Base-by-base conservation (phyloP, 2,888 invertebrate species). In the Chalcosyrphus nemorum region DNA sequence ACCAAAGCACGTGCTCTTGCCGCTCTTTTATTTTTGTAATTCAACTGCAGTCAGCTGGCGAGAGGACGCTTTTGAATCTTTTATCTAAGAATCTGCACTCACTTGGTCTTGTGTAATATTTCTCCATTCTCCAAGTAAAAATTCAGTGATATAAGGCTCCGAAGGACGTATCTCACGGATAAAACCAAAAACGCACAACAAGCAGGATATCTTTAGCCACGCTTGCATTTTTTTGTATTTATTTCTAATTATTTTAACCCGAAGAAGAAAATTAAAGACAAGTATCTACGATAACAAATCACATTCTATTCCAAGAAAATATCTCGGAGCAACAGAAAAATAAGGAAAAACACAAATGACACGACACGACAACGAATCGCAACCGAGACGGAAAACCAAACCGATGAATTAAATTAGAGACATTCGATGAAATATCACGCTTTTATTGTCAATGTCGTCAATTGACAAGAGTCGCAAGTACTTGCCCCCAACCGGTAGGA, bases 111-210 rank as follows among this genome's bases (percentile, higher is more conserved):
- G 92, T 0, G 96, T 96, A 50, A 97, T 92, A 90, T 97, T 95
- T 88, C 95, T 94, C 94, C 95, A 96, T 87, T 93, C 93, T 75
- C 95, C 96, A 11, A 94, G 92, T 24, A 97, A 92, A 89, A 94
- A 97, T 89, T 96, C 95, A 0, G 96, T 95, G 11, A 97, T 93
- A 89, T 95, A 97, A 0, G 97, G 96, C 88, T 97, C 97, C 0
- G 96, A 96, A 0, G 97, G 97, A n/a, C 97, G 93, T 66, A 97
- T 94, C 91, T 97, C 97, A 86, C 97, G 94, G 38, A 97, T 91
- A 87, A 96, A 94, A 6, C 97, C 97, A 89, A 96, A 97, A 41
- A 94, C 92, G 88, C 97, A 96, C 24, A 97, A 91, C 59, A 96
- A 90, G 29, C 95, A 91, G 0, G 95, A 95, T 65, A 95, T 93